Evolutionary conservation across 2,888 invertebrate genomes (phyloP).

Genomic region (Allolobophora icterica): DNA sequence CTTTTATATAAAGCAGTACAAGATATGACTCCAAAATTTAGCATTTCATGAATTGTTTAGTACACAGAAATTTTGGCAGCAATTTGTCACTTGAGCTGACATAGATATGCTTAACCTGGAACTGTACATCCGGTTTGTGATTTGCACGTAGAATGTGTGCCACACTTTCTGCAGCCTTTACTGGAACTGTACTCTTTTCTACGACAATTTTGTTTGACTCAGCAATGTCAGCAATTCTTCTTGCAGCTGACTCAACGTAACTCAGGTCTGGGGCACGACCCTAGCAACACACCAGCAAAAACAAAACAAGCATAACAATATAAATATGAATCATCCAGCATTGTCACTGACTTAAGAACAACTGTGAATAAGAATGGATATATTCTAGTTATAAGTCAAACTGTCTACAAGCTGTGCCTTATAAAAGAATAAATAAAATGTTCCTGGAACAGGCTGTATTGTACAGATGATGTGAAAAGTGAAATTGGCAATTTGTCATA

Average conservation of each 20-base stretch:
- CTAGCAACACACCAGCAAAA: constrained; percentile 60
- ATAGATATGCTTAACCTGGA: constrained; percentile 67
- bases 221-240: constrained; percentile 83
- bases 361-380: neutral
- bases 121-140: constrained; percentile 77
- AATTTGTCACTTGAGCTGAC: neutral
- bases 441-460: neutral
- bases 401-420: too few relatives aligned
- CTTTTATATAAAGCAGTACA: neutral
- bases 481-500: neutral
- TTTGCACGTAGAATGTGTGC: constrained; percentile 90
- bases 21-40: neutral
- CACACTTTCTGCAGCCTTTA: constrained; percentile 95
- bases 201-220: constrained; percentile 84
- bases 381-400: neutral
- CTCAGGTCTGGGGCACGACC: constrained; percentile 96
- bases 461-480: neutral
- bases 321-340: neutral
- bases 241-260: constrained; percentile 92
- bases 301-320: neutral
- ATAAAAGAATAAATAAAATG: neutral
- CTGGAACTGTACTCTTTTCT: constrained; percentile 98
- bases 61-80: neutral
- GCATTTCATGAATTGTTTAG: neutral
- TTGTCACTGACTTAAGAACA: neutral